Conservation (phyloP, 2,113 vertebrate species). For the Naja naja region DNA sequence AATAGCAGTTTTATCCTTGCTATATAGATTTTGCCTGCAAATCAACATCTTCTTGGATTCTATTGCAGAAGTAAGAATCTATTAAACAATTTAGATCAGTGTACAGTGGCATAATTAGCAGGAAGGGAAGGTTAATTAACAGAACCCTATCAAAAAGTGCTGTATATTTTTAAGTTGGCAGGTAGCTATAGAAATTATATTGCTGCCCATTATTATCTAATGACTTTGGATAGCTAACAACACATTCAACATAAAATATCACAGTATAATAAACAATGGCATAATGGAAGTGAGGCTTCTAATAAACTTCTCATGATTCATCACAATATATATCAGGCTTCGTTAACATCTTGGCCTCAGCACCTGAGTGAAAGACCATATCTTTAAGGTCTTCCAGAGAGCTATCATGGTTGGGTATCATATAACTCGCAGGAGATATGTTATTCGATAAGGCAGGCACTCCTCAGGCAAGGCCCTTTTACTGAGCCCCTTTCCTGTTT, state of each 20-base stretch:
- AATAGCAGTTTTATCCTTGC: conserved; percentile 32
- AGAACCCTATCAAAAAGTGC: background rate
- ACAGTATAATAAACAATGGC: background rate
- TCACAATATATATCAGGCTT: background rate
- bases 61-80: conserved; percentile 23
- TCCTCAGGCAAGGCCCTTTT: background rate
- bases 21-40: conserved; percentile 8
- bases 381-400: background rate
- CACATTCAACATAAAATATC: background rate
- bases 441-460: background rate
- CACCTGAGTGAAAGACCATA: background rate
- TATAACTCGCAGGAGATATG: background rate
- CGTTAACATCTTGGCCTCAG: background rate
- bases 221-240: background rate
- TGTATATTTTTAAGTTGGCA: background rate
- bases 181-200: background rate
- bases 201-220: background rate
- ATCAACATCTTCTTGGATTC: conserved; percentile 19
- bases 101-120: background rate
- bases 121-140: background rate
- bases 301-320: background rate
- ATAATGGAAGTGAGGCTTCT: background rate
- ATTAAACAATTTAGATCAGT: conserved; percentile 26
- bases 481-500: background rate
- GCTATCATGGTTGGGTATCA: background rate